Conservation (phyloP, 2,888 invertebrate genomes). For the Caenorhabditis sp. region DNA sequence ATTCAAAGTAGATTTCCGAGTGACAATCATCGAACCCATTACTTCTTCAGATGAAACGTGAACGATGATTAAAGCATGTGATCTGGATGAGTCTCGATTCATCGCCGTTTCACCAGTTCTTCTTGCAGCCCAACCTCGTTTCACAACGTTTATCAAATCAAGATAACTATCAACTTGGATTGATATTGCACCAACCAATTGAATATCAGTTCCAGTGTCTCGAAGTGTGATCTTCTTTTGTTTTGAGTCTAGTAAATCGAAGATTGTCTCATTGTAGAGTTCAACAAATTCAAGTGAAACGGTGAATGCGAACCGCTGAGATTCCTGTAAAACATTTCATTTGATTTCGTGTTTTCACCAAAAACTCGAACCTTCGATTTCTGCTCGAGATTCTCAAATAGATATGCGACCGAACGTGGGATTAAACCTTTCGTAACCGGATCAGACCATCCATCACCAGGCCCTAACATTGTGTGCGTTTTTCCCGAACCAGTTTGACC, state of each 20-base stretch:
- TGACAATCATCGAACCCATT: conserved; percentile 67
- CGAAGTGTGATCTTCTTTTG: conserved; percentile 20
- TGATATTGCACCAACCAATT: conserved; percentile 10
- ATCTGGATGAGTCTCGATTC: conserved; percentile 73
- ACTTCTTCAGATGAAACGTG: conserved; percentile 64
- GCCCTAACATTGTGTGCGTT: conserved; percentile 73
- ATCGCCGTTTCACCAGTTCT: conserved; percentile 72
- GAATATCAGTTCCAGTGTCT: conserved; percentile 27
- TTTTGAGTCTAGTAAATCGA: conserved; percentile 70
- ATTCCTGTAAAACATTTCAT: conserved; percentile 61
- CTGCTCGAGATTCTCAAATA: conserved; percentile 70
- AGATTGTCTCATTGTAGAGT: conserved; percentile 73
- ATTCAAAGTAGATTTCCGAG: conserved; percentile 71
- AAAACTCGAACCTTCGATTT: conserved; percentile 51
- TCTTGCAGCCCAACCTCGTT: conserved; percentile 71
- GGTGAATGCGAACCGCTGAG: conserved; percentile 69
- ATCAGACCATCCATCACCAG: conserved; percentile 50
- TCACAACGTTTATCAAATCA: conserved; percentile 26
- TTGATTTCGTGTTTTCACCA: background rate
- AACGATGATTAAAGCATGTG: conserved; percentile 73
- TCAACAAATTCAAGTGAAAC: conserved; percentile 72
- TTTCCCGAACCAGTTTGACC: conserved; percentile 73
- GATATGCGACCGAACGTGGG: conserved; percentile 71
- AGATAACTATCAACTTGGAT: conserved; percentile 18
- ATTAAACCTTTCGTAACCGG: conserved; percentile 71